Percentiles rank a stretch among this genome's conserved stretches.
Evolutionary conservation across 2,888 invertebrate genomes (phyloP).

Genomic region (Heteropelma amictum): DNA sequence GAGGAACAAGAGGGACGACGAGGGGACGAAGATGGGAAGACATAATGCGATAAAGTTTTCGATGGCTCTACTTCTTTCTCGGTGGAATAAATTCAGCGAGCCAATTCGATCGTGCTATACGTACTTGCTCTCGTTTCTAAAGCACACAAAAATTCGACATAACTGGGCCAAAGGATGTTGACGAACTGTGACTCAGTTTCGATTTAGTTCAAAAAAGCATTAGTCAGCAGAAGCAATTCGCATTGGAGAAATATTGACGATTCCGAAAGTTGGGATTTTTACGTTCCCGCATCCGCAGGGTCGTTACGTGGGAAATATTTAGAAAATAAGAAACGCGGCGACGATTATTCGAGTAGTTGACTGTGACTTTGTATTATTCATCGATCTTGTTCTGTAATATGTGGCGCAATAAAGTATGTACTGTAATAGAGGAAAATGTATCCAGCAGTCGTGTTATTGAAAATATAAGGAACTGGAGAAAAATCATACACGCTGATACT

Average conservation of each 20-base stretch:
- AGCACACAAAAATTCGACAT: neutral
- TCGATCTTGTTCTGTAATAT: too few species aligned
- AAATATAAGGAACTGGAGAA: too few species aligned
- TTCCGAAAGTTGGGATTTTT: neutral
- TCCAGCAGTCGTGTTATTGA: too few species aligned
- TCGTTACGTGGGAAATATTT: neutral
- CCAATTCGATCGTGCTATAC: constrained; percentile 18
- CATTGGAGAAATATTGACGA: neutral
- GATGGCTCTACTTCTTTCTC: constrained; percentile 8
- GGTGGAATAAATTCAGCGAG: constrained; percentile 19
- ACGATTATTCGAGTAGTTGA: too few species aligned
- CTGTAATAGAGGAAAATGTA: too few species aligned
- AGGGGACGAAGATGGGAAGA: constrained; percentile 3
- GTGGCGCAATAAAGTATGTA: too few species aligned
- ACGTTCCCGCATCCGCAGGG: neutral
- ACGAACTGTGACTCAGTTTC: constrained; percentile 31
- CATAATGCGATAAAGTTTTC: constrained; percentile 36
- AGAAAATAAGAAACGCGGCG: too few species aligned
- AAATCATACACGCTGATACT: too few species aligned
- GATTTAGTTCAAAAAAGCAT: constrained; percentile 1
- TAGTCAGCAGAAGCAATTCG: neutral
- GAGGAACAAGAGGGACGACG: neutral
- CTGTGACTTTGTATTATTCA: too few species aligned
- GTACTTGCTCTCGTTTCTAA: neutral
- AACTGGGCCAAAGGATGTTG: constrained; percentile 37